Percentiles rank a stretch among this genome's conserved stretches.
phyloP scores from a whole-genome alignment of 2,113 vertebrate genomes.

The Eidolon helvum region DNA sequence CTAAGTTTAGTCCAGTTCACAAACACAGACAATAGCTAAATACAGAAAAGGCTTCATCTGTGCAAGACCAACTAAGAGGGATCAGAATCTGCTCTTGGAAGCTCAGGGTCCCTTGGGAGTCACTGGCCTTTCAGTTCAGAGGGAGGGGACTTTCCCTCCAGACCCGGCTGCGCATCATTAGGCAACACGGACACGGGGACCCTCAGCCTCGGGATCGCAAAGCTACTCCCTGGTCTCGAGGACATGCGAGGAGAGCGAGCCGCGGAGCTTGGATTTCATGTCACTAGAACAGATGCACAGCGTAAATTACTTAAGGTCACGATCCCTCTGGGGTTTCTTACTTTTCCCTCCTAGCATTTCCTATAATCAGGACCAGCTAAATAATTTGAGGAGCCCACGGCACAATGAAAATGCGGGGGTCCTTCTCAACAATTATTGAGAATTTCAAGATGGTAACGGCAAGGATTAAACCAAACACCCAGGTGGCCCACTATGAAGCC shows the following conservation, averaged over 20 bases:
- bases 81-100: not conserved
- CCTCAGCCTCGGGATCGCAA: rapidly evolving
- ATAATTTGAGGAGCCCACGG: not conserved
- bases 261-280: not conserved
- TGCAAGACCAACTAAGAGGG: not conserved
- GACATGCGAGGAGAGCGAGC: not conserved
- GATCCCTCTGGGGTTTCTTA: not conserved
- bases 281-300: not conserved
- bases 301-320: not conserved
- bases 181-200: not conserved
- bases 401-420: not conserved
- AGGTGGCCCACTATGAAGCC: no score
- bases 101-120: not conserved
- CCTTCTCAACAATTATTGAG: not conserved
- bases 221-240: not conserved
- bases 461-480: not conserved
- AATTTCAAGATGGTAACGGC: not conserved
- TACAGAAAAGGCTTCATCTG: not conserved
- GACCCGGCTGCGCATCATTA: not conserved
- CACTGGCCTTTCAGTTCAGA: not conserved
- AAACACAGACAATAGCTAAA: not conserved
- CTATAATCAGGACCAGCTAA: not conserved
- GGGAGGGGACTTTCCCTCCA: not conserved
- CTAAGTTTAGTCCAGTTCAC: not conserved
- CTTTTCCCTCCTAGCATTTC: not conserved